Base-by-base conservation (phyloP, 2,888 invertebrate genomes). In the Pemphredon lugubris region DNA sequence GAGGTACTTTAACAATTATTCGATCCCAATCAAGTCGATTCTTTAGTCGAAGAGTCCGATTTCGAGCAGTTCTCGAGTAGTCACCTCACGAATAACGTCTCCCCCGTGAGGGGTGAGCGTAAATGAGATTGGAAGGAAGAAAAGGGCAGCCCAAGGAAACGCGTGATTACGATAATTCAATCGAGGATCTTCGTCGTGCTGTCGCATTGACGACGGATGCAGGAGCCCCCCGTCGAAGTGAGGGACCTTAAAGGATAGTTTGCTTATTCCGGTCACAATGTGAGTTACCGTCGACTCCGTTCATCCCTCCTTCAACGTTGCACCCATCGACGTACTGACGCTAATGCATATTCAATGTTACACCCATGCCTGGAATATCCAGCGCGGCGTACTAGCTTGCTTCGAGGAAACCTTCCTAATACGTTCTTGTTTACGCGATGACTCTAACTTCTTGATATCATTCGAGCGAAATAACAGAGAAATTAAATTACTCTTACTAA, bases 301-400 rank as follows among this genome's bases (percentile, higher is more conserved):
- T 65, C 73, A 61, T 72, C 63, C 73, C 58, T 75, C 58, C 75
- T 72, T 57, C 80, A 69, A 69, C 77, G 76, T 77, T 77, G 79
- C 79, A 79, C 77, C 80, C 76, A 80, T 74, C 76, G 70, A 75
- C 81, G 80, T 68, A 73, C 79, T 81, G 82, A 83, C 84, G 79
- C 85, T 86, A 84, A 87, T 86, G 86, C 87, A 87, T 88, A 88
- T 88, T 88, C 88, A 87, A 86, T 84, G 84, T 81, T 82, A 82
- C 80, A 77, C 75, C 74, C 79, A 75, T 75, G 77, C 72, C 37
- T 37, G 51, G 75, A 73, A 76, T 80, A 77, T 75, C 75, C 73
- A 63, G 45, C 47, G 50, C 66, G 57, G 44, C 53, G 55, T 60
- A 37, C 50, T 13, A 21, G 37, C 48, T 53, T 13, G 20, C 32